These are phyloP conservation scores for Monodelphis domestica DNA, from an alignment of 2,797 vertebrate genomes.

Conservation along the genomic window DNA sequence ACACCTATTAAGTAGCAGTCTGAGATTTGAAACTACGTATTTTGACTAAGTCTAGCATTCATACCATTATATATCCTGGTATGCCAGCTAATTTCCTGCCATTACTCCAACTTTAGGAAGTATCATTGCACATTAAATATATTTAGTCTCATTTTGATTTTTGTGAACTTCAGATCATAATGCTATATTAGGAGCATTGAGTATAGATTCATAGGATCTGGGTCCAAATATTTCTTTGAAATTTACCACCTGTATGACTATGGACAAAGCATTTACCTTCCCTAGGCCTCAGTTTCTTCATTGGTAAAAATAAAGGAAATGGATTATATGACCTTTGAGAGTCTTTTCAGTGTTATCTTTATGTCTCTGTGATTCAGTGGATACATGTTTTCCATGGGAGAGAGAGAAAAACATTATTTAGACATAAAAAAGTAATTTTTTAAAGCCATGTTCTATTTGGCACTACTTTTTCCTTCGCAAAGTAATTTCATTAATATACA, in stretches of 20 bases:
- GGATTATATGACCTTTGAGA: not conserved
- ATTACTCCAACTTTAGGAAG: not conserved
- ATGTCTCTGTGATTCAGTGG: not conserved
- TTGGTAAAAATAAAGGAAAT: not conserved
- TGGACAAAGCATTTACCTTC: not conserved
- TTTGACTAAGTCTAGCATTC: not conserved
- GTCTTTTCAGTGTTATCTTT: not conserved
- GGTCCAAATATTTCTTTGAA: no score
- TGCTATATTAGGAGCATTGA: not conserved
- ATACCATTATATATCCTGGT: not conserved
- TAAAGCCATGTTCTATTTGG: not conserved
- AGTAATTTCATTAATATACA: constrained; percentile 23
- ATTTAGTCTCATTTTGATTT: not conserved
- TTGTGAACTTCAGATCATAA: not conserved
- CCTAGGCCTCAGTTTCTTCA: not conserved
- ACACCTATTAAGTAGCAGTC: not conserved
- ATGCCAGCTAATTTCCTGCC: not conserved
- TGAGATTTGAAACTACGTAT: not conserved
- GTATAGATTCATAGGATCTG: not conserved
- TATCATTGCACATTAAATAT: not conserved
- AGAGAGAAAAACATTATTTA: constrained; percentile 9
- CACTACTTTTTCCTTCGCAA: not conserved
- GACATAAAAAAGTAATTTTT: constrained; percentile 5
- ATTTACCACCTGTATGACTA: not conserved
- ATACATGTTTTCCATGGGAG: not conserved